Percentiles rank a stretch among this genome's conserved stretches.
Conservation (phyloP, 1,140 invertebrate genomes). For the Rhysida immarginata region DNA sequence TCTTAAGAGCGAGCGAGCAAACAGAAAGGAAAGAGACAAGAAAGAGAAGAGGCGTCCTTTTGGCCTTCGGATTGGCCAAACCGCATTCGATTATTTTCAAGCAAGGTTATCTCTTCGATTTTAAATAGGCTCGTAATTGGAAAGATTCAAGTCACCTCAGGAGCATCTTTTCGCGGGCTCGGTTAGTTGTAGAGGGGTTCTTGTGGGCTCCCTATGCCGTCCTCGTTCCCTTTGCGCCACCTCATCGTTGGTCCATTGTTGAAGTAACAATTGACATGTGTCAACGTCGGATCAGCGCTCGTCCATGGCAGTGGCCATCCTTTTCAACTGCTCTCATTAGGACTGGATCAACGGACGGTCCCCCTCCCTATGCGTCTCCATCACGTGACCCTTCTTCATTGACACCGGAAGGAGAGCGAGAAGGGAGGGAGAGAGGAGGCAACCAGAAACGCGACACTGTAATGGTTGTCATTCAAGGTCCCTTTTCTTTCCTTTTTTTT, state of each 20-base stretch:
- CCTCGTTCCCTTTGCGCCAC: too few species aligned
- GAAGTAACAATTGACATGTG: neutral
- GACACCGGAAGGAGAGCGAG: neutral
- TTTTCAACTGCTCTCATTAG: neutral
- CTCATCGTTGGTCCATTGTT: neutral
- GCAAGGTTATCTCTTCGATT: too few species aligned
- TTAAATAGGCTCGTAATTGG: too few species aligned
- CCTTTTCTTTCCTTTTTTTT: too few species aligned
- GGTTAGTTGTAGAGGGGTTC: too few species aligned
- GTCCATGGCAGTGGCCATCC: neutral
- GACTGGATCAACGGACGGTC: neutral
- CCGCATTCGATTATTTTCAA: too few species aligned
- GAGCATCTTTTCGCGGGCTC: neutral
- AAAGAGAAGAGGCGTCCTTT: too few species aligned
- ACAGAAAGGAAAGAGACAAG: too few species aligned
- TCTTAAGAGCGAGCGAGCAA: too few species aligned
- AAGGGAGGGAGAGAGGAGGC: neutral
- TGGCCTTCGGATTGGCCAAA: too few species aligned
- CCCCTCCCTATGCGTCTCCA: neutral
- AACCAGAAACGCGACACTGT: conserved; percentile 1
- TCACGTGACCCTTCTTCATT: neutral
- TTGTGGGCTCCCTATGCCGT: too few species aligned
- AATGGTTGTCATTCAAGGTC: conserved; percentile 2
- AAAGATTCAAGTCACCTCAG: too few species aligned
- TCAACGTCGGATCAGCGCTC: neutral